Percentiles rank a stretch among this genome's conserved stretches.
phyloP scores from a whole-genome alignment of 2,113 vertebrate genomes.

The Tragelaphus imberbis region DNA sequence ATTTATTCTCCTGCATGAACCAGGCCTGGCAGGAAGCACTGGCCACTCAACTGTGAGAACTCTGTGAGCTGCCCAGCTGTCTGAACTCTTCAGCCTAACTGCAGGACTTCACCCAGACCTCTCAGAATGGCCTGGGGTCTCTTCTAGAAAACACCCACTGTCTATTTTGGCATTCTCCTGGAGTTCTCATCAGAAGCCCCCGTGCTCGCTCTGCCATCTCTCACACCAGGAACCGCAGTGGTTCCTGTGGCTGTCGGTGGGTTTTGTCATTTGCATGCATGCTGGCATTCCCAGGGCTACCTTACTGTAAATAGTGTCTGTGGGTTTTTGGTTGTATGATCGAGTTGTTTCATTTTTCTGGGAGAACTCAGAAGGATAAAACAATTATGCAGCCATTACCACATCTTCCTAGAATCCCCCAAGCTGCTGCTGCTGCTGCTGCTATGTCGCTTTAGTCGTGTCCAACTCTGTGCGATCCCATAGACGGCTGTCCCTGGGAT shows the following conservation, averaged over 20 bases:
- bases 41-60: neutral
- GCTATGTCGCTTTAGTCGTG: no score
- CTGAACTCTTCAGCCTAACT: neutral
- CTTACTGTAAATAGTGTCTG: neutral
- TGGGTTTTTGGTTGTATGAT: neutral
- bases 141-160: neutral
- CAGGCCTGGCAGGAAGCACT: neutral
- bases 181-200: neutral
- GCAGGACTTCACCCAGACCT: neutral
- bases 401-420: neutral
- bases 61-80: neutral
- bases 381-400: neutral
- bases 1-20: neutral
- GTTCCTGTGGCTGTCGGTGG: fast-evolving
- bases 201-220: neutral
- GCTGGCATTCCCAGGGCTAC: neutral
- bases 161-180: neutral
- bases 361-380: neutral
- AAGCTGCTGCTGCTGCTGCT: neutral
- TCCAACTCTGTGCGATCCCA: no score
- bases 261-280: neutral
- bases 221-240: neutral
- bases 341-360: neutral
- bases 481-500: no score
- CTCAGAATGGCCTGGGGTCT: neutral